Base-by-base conservation (phyloP, 2,888 invertebrate species). In the Ennomos quercinarius region DNA sequence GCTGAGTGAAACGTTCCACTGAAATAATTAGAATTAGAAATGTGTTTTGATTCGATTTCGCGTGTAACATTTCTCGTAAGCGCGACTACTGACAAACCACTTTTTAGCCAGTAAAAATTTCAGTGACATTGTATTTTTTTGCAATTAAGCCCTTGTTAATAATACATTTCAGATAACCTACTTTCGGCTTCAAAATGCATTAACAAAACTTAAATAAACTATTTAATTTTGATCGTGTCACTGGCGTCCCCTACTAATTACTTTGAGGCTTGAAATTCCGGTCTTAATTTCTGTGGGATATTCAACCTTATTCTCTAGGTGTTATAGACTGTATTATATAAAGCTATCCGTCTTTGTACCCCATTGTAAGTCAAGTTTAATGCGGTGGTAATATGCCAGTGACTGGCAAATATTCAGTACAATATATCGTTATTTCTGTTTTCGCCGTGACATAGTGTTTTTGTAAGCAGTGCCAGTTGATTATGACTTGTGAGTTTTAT, bases 321-420 rank as follows among this genome's bases (percentile, higher is more conserved):
- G 10, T n/a, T 61, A 63, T 47, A 41, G 27, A 37, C 57, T 47
- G 49, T 10, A 35, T 45, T 51, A 46, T 43, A n/a, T n/a, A 40
- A 40, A 9, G 49, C 64, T 65, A 67, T 73, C 70, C 67, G 68
- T 67, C 67, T 68, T 66, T 61, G 46, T 70, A 71, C 68, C 60
- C 72, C 61, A 72, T 76, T 74, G 73, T 76, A 66, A 70, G 74
- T 74, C 66, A 70, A 70, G 72, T 74, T 69, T 76, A 76, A 78
- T 75, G 72, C 72, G 70, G 66, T 71, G 66, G 72, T 77, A 75
- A 78, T 76, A 75, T 72, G 70, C 63, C 66, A 61, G 63, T 78
- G 78, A 78, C 76, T 74, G 64, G 70, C 63, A 63, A 67, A 71
- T 70, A 52, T 64, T 58, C 48, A 40, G 52, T 60, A 72, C 66